Conservation (phyloP, 2,797 vertebrate genomes). For the Enteromius mattozi region DNA sequence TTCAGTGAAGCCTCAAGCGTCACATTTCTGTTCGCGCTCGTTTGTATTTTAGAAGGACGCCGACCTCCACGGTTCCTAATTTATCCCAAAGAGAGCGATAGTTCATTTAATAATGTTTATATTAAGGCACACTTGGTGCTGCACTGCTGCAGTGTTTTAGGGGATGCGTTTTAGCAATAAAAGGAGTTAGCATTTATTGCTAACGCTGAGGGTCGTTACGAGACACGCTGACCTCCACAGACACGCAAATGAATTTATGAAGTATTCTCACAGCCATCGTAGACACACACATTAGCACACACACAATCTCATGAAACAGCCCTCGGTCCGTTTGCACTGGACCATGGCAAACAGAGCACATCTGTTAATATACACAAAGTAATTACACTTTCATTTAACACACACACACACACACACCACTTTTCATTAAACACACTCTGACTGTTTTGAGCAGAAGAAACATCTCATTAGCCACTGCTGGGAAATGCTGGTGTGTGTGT, state of each 20-base stretch:
- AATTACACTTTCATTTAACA: slow-evolving; percentile 56
- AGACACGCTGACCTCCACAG: slow-evolving; percentile 28
- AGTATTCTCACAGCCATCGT: slow-evolving; percentile 32
- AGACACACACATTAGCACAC: slow-evolving; percentile 24
- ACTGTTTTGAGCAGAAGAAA: slow-evolving; percentile 44
- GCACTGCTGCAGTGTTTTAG: not conserved
- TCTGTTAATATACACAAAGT: slow-evolving; percentile 58
- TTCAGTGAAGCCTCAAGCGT: slow-evolving; percentile 25
- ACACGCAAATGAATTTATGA: slow-evolving; percentile 32
- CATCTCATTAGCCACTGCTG: slow-evolving; percentile 33
- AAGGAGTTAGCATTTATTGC: slow-evolving; percentile 40
- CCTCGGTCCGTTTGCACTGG: slow-evolving; percentile 54
- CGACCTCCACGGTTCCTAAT: slow-evolving; percentile 23
- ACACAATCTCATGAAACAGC: slow-evolving; percentile 50
- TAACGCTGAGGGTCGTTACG: slow-evolving; percentile 36
- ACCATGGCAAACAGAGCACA: slow-evolving; percentile 55
- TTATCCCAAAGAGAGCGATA: slow-evolving; percentile 39
- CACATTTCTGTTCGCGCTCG: slow-evolving; percentile 27
- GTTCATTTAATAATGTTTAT: slow-evolving; percentile 23
- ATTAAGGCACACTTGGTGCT: not conserved
- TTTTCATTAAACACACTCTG: slow-evolving; percentile 49
- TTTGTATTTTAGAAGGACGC: slow-evolving; percentile 19
- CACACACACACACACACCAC: slow-evolving; percentile 37
- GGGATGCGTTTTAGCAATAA: slow-evolving; percentile 22
- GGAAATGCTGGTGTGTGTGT: not conserved